Evolutionary conservation across 35 echinoderm and acorn worm genomes (phyloP).

Genomic region (Amphiura filiformis): DNA sequence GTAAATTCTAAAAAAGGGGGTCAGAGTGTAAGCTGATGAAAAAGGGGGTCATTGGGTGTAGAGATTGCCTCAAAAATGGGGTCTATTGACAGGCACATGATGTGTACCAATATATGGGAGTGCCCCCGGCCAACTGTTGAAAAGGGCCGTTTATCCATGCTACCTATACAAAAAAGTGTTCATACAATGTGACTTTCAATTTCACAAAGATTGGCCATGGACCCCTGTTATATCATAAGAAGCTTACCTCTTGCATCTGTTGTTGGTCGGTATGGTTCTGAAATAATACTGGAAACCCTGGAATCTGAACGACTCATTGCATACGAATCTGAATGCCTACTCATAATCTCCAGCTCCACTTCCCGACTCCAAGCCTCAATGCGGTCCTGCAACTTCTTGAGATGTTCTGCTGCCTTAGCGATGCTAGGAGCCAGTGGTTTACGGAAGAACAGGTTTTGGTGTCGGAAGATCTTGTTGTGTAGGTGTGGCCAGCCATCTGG

Average conservation of each 20-base stretch:
- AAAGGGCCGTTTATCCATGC: no score
- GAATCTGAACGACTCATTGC: not conserved
- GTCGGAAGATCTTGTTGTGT: constrained; percentile 83
- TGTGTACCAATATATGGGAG: no score
- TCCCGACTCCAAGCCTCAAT: constrained; percentile 96
- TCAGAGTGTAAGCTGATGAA: no score
- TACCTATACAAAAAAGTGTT: no score
- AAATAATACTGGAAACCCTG: not conserved
- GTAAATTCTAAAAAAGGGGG: no score
- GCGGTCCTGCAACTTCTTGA: constrained; percentile 83
- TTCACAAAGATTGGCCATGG: no score
- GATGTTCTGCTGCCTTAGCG: constrained; percentile 71
- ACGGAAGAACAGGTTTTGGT: constrained; percentile 79
- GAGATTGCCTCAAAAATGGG: no score
- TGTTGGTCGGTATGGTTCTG: constrained; percentile 1
- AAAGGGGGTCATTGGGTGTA: no score
- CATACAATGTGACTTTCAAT: no score
- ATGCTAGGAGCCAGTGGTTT: constrained; percentile 79
- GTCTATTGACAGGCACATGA: no score
- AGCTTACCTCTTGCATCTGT: not conserved
- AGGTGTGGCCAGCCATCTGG: constrained; percentile 92
- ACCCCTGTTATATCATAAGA: no score
- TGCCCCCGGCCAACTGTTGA: no score
- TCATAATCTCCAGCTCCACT: constrained; percentile 88
- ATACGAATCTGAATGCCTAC: constrained; percentile 37